phyloP scores from a whole-genome alignment of 2,113 vertebrate species.

The Megalops atlanticus region DNA sequence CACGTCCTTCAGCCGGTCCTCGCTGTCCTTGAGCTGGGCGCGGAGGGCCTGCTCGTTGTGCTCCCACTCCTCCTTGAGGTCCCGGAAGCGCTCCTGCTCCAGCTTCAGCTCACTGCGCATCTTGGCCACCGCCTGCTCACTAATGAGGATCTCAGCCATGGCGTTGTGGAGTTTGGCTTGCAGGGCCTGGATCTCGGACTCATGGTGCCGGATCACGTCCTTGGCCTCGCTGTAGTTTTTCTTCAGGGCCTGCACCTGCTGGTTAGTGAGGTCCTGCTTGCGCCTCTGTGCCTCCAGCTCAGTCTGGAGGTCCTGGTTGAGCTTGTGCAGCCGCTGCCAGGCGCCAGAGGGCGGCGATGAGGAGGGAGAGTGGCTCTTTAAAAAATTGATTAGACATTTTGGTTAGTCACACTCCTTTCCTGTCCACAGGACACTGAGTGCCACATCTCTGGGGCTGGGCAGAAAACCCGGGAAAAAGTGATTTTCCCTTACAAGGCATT shows the following conservation, averaged over 20 bases:
- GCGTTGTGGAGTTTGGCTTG: constrained; percentile 83
- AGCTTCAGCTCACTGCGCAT: constrained; percentile 85
- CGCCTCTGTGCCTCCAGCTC: constrained; percentile 87
- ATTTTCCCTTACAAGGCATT: constrained; percentile 11
- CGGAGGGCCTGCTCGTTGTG: constrained; percentile 74
- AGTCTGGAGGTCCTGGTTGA: constrained; percentile 87
- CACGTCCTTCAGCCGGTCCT: constrained; percentile 82
- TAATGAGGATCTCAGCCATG: constrained; percentile 82
- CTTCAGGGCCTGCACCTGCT: constrained; percentile 85
- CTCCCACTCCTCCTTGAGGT: constrained; percentile 83
- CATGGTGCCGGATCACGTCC: constrained; percentile 84
- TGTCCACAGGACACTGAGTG: constrained; percentile 76
- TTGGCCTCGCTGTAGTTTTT: constrained; percentile 90
- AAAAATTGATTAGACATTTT: constrained; percentile 90
- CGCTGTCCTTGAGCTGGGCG: constrained; percentile 84
- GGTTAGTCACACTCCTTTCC: constrained; percentile 84
- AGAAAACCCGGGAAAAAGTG: constrained; percentile 37
- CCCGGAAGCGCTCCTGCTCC: constrained; percentile 81
- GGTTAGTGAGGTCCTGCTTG: constrained; percentile 84
- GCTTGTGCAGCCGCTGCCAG: constrained; percentile 88
- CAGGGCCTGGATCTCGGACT: constrained; percentile 83
- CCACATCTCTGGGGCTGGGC: constrained; percentile 84
- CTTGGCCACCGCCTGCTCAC: constrained; percentile 85
- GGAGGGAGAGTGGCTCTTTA: constrained; percentile 87
- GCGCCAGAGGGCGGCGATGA: constrained; percentile 78